These are phyloP conservation scores for Trachelus tabidus DNA, from an alignment of 2,888 invertebrate genomes.

Conservation along the genomic window DNA sequence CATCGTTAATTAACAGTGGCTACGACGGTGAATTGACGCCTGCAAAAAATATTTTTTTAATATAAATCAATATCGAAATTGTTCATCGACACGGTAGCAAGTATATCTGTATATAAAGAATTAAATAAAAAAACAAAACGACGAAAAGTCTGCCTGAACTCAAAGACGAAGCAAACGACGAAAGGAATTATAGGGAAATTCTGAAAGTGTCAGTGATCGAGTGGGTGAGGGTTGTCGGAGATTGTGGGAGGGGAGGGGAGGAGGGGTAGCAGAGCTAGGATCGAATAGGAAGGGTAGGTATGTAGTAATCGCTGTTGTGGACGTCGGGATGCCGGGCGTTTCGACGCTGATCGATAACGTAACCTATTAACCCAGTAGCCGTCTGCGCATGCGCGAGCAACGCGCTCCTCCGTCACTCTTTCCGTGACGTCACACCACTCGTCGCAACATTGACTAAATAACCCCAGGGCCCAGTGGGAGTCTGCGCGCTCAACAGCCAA, in stretches of 20 bases:
- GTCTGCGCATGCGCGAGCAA: slow-evolving; percentile 37
- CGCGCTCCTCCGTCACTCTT: not conserved
- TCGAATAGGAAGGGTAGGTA: slow-evolving; percentile 36
- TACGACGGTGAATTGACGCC: no score
- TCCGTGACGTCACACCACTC: slow-evolving; percentile 6
- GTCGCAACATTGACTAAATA: slow-evolving; percentile 4
- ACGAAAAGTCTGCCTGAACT: no score
- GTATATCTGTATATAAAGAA: no score
- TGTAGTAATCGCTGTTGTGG: slow-evolving; percentile 1
- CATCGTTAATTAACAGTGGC: no score
- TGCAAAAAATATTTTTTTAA: no score
- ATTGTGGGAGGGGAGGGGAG: not conserved
- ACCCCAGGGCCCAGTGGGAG: no score
- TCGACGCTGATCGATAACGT: slow-evolving; percentile 58
- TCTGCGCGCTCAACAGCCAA: no score
- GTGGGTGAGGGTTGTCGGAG: slow-evolving; percentile 3
- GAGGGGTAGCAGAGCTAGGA: slow-evolving; percentile 15
- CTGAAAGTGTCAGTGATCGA: slow-evolving; percentile 4
- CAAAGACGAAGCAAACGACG: not conserved
- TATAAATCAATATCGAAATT: no score
- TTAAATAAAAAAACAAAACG: no score
- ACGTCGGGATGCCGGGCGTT: slow-evolving; percentile 43
- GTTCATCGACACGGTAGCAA: no score
- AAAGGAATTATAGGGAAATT: not conserved
- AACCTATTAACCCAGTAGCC: slow-evolving; percentile 64